phyloP scores from a whole-genome alignment of 1,140 invertebrate genomes.

The Nephila pilipes region DNA sequence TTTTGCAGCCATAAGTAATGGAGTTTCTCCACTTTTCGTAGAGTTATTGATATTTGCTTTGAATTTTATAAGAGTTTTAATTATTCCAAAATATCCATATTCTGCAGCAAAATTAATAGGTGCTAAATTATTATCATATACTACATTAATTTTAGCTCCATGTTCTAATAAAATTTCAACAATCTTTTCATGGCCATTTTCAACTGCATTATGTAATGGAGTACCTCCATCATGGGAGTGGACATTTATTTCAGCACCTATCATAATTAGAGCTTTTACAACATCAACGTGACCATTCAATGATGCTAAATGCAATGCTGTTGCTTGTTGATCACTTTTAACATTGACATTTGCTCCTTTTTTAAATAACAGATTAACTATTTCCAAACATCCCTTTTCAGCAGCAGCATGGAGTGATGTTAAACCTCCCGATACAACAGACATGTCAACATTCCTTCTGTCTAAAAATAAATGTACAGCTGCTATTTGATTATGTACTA shows the following conservation, averaged over 20 bases:
- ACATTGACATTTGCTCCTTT: conserved; percentile 51
- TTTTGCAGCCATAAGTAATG: conserved; percentile 29
- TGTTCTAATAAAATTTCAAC: conserved; percentile 5
- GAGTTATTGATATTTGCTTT: conserved; percentile 91
- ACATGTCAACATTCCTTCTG: neutral
- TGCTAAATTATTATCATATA: neutral
- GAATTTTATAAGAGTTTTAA: conserved; percentile 78
- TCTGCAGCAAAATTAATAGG: conserved; percentile 31
- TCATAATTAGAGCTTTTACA: conserved; percentile 10
- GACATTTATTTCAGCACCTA: neutral
- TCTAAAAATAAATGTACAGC: conserved; percentile 31
- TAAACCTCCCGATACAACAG: neutral
- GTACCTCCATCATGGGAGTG: neutral
- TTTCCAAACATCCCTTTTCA: conserved; percentile 6
- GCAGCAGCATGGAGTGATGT: conserved; percentile 47
- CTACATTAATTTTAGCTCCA: conserved; percentile 27
- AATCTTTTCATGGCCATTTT: conserved; percentile 31
- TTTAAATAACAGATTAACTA: conserved; percentile 47
- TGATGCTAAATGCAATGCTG: conserved; percentile 18
- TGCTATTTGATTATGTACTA: conserved; percentile 5
- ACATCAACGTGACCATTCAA: conserved; percentile 25
- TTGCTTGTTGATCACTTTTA: neutral
- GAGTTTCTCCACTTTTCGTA: conserved; percentile 78
- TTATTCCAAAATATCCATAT: neutral
- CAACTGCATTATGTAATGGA: conserved; percentile 37